A percentile compares a stretch with the other conserved stretches of the same genome.
Conservation (phyloP, 2,797 vertebrate species). For the Parauchenoglanis punctatus region DNA sequence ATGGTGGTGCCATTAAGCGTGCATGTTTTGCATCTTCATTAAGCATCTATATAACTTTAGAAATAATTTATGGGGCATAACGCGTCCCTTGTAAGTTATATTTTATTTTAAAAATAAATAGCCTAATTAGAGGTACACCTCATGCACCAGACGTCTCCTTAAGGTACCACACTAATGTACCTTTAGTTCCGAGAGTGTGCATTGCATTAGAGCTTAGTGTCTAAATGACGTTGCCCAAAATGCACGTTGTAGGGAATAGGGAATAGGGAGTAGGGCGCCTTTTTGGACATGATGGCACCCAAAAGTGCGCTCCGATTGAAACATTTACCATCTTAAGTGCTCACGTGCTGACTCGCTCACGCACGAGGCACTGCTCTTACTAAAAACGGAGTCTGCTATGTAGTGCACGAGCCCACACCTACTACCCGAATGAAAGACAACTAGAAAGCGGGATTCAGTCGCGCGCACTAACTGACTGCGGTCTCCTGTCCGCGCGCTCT, state of each 20-base stretch:
- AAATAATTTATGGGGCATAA: background rate
- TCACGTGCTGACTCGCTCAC: background rate
- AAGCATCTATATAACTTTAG: background rate
- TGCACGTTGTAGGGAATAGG: background rate
- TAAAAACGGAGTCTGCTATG: background rate
- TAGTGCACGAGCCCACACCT: background rate
- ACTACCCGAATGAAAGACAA: background rate
- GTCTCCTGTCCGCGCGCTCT: background rate
- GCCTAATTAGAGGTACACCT: background rate
- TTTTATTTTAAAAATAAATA: background rate
- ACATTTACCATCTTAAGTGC: background rate
- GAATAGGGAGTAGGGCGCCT: background rate
- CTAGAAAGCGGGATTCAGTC: constrained; percentile 10
- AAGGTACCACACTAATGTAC: background rate
- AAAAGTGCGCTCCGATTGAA: background rate
- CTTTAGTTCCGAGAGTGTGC: background rate
- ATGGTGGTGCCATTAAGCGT: background rate
- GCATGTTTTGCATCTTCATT: background rate
- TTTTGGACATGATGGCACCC: background rate
- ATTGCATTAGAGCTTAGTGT: background rate
- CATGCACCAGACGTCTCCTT: background rate
- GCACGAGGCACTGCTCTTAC: background rate
- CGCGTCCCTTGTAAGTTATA: background rate
- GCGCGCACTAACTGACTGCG: background rate
- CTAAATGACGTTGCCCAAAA: background rate